Evolutionary conservation across 2,888 invertebrate species (phyloP), one percentile per base, ranked within the genome.

Genomic region (Trachelus tabidus): DNA sequence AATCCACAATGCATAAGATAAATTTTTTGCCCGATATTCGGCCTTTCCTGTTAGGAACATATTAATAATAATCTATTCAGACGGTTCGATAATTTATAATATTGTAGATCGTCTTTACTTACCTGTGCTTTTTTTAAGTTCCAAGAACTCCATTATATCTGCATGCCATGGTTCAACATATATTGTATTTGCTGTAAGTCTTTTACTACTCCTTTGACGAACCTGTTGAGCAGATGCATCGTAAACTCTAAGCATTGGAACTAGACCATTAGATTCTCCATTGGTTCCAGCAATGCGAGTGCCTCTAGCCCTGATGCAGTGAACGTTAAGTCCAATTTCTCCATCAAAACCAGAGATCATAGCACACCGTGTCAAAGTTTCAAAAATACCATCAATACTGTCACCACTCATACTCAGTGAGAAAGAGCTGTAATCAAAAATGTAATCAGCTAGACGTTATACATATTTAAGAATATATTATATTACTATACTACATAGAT

Each of bases 111-210:
- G 9, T 56, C 6, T 56, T 23, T 31, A 23, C 73, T 79, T 82
- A 89, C 90, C 96, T 0, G 97, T 98, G 90, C 99, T 99, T 91
- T 98, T 99, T 89, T 96, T 97, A 75, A 99, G 93, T 90, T 99
- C 97, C 76, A 99, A 92, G 92, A 99, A 99, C 80, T 98, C 98
- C 90, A 98, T 97, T 79, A 99, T 93, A 91, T 99, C 99, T 0
- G 98, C 96, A 92, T 99, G 99, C 99, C 99, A 99, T 0, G 99
- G 99, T 92, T 99, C 99, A 76, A 99, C 92, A 89, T 99, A 99
- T 81, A 99, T 95, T 30, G 99, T 98, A 93, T 99, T 98, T 4
- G 99, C 99, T 34, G 99, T 99, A 2, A 99, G 99, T 81, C 99
- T 93, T 93, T 99, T 99, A 89, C 98, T 98, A 75, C 99, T 99